Percentiles rank a stretch among this genome's conserved stretches.
phyloP scores from a whole-genome alignment of 2,113 vertebrate genomes.

The Chaetops frenatus region DNA sequence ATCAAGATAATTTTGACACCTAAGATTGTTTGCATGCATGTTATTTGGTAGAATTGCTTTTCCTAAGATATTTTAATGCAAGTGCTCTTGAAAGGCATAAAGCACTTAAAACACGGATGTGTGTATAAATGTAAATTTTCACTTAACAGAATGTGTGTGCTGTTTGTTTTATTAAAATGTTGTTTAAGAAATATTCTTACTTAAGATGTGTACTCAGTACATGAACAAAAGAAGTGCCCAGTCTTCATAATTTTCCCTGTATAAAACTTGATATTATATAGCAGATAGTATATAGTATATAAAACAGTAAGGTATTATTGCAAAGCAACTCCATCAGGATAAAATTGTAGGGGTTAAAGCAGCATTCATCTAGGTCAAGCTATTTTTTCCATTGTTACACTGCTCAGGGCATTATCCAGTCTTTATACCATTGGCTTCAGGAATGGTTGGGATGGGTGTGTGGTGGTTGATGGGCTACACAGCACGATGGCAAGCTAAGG shows the following conservation, averaged over 20 bases:
- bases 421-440: background rate
- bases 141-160: background rate
- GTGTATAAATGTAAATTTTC: background rate
- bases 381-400: background rate
- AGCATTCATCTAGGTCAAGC: background rate
- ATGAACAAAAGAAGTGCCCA: background rate
- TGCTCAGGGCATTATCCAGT: background rate
- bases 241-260: background rate
- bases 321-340: background rate
- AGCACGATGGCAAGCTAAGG: rapidly evolving
- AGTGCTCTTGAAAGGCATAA: background rate
- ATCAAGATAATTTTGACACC: background rate
- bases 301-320: background rate
- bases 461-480: background rate
- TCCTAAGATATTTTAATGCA: background rate
- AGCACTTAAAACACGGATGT: background rate
- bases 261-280: background rate
- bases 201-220: background rate
- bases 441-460: background rate
- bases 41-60: background rate
- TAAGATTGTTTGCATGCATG: background rate
- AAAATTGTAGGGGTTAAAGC: background rate
- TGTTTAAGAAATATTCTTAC: background rate
- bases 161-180: background rate
- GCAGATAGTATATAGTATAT: no score